These are phyloP conservation scores for Aptenodytes patagonicus DNA, from an alignment of 2,113 vertebrate species.

Conservation along the genomic window DNA sequence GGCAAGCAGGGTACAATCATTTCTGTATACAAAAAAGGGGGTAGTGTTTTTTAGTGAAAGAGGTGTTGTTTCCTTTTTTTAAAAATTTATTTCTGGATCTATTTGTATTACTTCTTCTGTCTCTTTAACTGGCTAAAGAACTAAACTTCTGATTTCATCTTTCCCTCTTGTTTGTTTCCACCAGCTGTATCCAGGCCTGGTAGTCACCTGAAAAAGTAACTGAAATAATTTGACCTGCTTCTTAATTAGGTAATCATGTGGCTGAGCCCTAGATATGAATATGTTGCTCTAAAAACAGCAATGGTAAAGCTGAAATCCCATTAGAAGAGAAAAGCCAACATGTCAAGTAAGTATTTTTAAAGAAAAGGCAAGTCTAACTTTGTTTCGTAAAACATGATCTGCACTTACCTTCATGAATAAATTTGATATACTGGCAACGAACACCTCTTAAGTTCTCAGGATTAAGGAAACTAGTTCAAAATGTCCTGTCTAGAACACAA, in stretches of 20 bases:
- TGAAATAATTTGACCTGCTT: background rate
- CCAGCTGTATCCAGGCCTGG: background rate
- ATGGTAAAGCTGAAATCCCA: background rate
- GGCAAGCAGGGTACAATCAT: background rate
- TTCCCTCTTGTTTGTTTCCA: background rate
- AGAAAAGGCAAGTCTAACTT: background rate
- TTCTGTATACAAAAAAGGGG: accelerated
- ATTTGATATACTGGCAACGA: background rate
- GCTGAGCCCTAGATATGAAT: background rate
- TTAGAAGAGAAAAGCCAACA: background rate
- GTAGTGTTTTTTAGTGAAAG: background rate
- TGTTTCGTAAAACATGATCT: background rate
- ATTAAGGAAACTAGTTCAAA: background rate
- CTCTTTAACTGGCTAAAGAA: background rate
- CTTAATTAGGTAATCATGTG: background rate
- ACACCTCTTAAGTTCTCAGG: background rate
- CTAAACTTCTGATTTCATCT: background rate
- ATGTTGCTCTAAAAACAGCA: background rate
- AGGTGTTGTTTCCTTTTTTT: accelerated
- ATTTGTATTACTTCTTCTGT: background rate
- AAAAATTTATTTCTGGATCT: background rate
- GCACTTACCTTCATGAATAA: background rate
- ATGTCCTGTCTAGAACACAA: background rate
- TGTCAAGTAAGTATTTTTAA: background rate
- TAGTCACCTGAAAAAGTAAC: background rate